Percentiles rank a stretch among this genome's conserved stretches.
Conservation (phyloP, 2,888 invertebrate species). For the Agriopis marginaria region DNA sequence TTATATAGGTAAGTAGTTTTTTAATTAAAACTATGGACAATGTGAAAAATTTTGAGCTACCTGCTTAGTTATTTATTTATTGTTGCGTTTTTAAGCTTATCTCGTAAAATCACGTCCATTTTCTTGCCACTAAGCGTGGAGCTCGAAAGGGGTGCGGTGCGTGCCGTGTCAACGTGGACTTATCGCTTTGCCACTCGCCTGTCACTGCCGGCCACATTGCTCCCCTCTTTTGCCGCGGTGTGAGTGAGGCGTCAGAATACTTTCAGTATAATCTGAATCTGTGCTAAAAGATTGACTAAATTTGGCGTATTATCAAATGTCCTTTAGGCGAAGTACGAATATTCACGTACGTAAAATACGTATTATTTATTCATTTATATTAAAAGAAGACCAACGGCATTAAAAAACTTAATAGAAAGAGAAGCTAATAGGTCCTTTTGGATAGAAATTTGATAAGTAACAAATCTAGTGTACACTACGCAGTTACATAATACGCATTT, state of each 20-base stretch:
- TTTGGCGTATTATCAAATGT: background rate
- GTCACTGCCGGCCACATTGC: slow-evolving; percentile 28
- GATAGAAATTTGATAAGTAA: too few relatives aligned
- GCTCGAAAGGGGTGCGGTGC: slow-evolving; percentile 57
- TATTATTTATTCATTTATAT: too few relatives aligned
- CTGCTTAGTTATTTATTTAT: background rate
- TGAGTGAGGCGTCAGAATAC: background rate
- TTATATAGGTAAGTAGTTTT: too few relatives aligned
- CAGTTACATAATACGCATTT: too few relatives aligned
- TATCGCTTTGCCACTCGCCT: slow-evolving; percentile 63
- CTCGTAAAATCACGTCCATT: slow-evolving; percentile 50
- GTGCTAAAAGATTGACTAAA: background rate
- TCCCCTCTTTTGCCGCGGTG: background rate
- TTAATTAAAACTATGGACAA: background rate
- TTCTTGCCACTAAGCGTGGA: slow-evolving; percentile 25
- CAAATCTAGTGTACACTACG: too few relatives aligned
- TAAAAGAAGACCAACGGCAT: too few relatives aligned
- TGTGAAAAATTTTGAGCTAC: background rate
- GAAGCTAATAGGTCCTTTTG: too few relatives aligned
- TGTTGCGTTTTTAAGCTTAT: background rate
- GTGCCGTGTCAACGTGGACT: slow-evolving; percentile 69
- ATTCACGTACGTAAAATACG: too few relatives aligned
- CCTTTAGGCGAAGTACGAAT: background rate
- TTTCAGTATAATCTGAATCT: background rate
- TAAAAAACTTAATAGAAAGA: too few relatives aligned